Conservation (phyloP, 1,140 invertebrate genomes). For the Atta cephalotes region DNA sequence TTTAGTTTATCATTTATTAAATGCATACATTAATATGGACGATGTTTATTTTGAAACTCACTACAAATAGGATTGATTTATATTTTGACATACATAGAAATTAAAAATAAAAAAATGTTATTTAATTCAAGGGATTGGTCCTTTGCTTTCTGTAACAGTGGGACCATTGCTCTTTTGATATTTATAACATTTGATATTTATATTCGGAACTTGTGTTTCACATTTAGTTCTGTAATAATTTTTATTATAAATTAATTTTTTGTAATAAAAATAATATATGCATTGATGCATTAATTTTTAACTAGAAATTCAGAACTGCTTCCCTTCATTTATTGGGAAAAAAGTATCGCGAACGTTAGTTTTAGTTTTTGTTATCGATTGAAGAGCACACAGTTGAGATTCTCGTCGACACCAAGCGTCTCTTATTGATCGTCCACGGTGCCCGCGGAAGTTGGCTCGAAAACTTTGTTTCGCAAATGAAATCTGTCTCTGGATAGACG, state of each 20-base stretch:
- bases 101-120: too few relatives aligned
- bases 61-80: too few relatives aligned
- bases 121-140: too few relatives aligned
- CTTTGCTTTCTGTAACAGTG: too few relatives aligned
- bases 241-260: neutral
- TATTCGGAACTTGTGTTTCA: neutral
- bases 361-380: conserved; percentile 57
- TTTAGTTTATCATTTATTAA: too few relatives aligned
- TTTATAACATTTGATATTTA: too few relatives aligned
- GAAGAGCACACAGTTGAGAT: conserved; percentile 20
- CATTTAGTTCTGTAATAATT: neutral
- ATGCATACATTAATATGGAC: too few relatives aligned
- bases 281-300: neutral
- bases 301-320: neutral
- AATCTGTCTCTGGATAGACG: conserved; percentile 34
- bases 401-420: conserved; percentile 55
- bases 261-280: neutral
- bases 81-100: too few relatives aligned
- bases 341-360: neutral
- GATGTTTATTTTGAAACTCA: too few relatives aligned
- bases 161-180: too few relatives aligned
- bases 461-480: conserved; percentile 66
- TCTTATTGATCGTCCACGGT: conserved; percentile 67
- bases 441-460: conserved; percentile 54
- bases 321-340: neutral